Percentiles rank a stretch among this genome's conserved stretches.
Conservation (phyloP, 2,113 vertebrate genomes). For the Reinhardtius hippoglossoides region DNA sequence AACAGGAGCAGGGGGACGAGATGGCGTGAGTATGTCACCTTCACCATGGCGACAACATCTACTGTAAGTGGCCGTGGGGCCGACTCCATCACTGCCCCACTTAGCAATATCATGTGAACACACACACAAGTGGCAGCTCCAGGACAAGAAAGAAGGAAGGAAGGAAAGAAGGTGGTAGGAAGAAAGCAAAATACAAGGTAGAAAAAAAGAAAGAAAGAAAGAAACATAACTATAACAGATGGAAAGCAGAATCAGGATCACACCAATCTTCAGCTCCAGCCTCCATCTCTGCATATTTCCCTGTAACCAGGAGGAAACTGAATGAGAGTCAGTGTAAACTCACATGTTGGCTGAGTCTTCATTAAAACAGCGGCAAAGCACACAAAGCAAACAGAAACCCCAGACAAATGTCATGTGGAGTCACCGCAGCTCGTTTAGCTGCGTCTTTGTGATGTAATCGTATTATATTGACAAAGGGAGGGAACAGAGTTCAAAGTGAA, state of each 20-base stretch:
- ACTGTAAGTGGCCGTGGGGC: constrained; percentile 49
- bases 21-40: constrained; percentile 30
- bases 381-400: neutral
- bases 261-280: constrained; percentile 21
- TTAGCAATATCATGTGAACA: constrained; percentile 16
- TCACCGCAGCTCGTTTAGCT: neutral
- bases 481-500: too few relatives aligned
- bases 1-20: constrained; percentile 37
- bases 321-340: constrained; percentile 44
- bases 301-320: constrained; percentile 45
- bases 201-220: too few relatives aligned
- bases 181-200: neutral
- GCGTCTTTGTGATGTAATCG: neutral
- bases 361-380: constrained; percentile 34
- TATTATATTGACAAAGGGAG: too few relatives aligned
- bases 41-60: constrained; percentile 71
- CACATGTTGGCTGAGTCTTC: constrained; percentile 11
- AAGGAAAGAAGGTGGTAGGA: neutral
- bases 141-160: too few relatives aligned
- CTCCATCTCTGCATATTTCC: constrained; percentile 52
- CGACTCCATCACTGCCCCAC: constrained; percentile 32
- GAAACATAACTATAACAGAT: constrained; percentile 4
- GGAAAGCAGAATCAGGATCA: constrained; percentile 17
- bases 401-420: neutral
- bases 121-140: constrained; percentile 19